Evolutionary conservation across 2,797 vertebrate genomes (phyloP), one percentile per base, ranked within the genome.

Genomic region (Brachyalestes nurse): DNA sequence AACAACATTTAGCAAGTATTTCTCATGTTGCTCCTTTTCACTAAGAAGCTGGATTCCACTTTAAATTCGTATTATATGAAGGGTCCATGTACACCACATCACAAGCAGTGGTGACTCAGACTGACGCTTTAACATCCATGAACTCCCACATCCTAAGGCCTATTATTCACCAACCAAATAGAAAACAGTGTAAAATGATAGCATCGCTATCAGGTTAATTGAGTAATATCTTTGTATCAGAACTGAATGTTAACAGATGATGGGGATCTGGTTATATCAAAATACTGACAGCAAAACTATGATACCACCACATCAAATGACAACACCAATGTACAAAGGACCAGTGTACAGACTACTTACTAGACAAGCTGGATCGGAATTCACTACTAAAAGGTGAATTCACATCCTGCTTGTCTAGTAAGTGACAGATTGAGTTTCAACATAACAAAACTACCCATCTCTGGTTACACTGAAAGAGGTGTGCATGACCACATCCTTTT

Each of bases 371-470:
- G 47, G 28, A 28, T 28, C 3, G 28, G 28, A 28, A 28, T 28
- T 28, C 28, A 28, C 28, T 28, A 28, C 28, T 28, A 17, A 25
- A 17, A 55, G n/a, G 57, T 42, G n/a, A n/a, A 72, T 57, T 45
- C 40, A 75, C 38, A 23, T 65, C 40, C 78, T 28, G 61, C n/a
- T 62, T 53, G 62, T 71, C 55, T 34, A 77, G 16, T 74, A 61
- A 47, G 69, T 67, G 28, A 75, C 58, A 70, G 78, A 55, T 85
- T 47, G 51, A 25, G 62, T 82, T 84, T 58, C 86, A 75, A 70
- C 58, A 51, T 72, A 75, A 89, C 88, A 89, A 87, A 82, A 84
- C 85, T 67, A 40, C 51, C 64, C 28, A 72, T 86, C 85, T 91
- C 83, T n/a, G 5, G 79, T 91, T 90, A 76, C 84, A 28, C 55